Evolutionary conservation across 2,888 invertebrate genomes (phyloP).

Genomic region (Theodoxus fluviatilis): DNA sequence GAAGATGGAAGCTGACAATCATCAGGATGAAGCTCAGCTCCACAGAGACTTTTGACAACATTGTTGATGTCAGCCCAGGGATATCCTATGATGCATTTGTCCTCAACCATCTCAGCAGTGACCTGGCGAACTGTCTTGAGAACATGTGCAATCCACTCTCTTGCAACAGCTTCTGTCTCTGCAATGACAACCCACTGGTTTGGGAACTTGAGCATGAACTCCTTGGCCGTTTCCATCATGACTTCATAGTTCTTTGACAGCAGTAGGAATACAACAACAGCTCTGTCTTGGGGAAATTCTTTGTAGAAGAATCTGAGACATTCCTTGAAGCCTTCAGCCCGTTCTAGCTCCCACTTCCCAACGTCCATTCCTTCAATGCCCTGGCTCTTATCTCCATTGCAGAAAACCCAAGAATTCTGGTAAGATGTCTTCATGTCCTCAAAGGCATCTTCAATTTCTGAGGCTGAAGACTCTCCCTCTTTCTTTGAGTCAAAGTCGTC

Average conservation of each 20-base stretch:
- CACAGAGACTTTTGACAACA: not conserved
- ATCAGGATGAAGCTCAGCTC: not conserved
- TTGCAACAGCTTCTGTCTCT: conserved; percentile 5
- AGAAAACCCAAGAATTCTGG: conserved; percentile 13
- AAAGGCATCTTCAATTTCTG: not conserved
- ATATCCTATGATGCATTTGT: not conserved
- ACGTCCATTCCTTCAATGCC: not conserved
- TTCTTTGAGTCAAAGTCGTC: conserved; percentile 17
- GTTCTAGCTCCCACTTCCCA: conserved; percentile 9
- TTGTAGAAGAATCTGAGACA: conserved; percentile 1
- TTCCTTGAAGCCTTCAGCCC: conserved; percentile 18
- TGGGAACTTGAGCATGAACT: not conserved
- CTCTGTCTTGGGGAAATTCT: not conserved
- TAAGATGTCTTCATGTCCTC: conserved; percentile 8
- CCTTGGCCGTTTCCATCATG: conserved; percentile 15
- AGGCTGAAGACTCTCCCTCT: not conserved
- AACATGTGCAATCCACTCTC: conserved; percentile 6
- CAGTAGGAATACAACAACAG: not conserved
- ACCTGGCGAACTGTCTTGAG: not conserved
- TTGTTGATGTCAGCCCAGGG: not conserved
- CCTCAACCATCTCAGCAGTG: not conserved
- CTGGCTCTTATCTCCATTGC: conserved; percentile 3
- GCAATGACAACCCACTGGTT: conserved; percentile 17
- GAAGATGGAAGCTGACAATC: not conserved
- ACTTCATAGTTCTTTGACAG: conserved; percentile 16